These are phyloP conservation scores for Acanthococcus lagerstroemiae DNA, from an alignment of 2,888 invertebrate genomes.

Conservation along the genomic window DNA sequence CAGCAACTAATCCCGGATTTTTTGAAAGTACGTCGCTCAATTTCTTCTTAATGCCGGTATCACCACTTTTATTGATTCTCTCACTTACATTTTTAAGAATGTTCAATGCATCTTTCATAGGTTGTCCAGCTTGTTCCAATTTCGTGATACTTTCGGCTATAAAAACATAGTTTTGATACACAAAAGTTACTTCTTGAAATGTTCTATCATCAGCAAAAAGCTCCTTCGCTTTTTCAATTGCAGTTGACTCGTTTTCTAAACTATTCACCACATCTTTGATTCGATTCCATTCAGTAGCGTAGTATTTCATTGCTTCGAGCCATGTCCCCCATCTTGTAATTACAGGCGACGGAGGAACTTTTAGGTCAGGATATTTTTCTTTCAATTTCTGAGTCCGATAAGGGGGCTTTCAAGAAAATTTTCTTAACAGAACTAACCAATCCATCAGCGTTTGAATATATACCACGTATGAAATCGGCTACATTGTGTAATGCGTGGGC, in stretches of 20 bases:
- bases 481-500: neutral
- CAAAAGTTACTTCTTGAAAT: neutral
- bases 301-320: neutral
- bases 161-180: neutral
- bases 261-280: neutral
- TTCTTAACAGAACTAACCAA: neutral
- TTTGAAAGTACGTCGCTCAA: neutral
- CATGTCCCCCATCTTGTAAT: neutral
- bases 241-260: neutral
- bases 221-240: neutral
- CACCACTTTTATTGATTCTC: neutral
- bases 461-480: neutral
- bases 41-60: neutral
- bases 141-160: neutral
- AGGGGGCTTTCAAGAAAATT: slow-evolving; percentile 5
- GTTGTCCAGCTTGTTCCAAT: neutral
- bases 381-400: neutral
- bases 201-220: neutral
- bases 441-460: neutral
- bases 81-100: neutral
- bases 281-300: neutral
- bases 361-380: slow-evolving; percentile 1
- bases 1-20: neutral
- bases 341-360: neutral
- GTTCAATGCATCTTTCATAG: neutral